Percentiles rank a stretch among this genome's conserved stretches.
Evolutionary conservation across 2,113 vertebrate species (phyloP).

Genomic region (Leucopsar rothschildi): DNA sequence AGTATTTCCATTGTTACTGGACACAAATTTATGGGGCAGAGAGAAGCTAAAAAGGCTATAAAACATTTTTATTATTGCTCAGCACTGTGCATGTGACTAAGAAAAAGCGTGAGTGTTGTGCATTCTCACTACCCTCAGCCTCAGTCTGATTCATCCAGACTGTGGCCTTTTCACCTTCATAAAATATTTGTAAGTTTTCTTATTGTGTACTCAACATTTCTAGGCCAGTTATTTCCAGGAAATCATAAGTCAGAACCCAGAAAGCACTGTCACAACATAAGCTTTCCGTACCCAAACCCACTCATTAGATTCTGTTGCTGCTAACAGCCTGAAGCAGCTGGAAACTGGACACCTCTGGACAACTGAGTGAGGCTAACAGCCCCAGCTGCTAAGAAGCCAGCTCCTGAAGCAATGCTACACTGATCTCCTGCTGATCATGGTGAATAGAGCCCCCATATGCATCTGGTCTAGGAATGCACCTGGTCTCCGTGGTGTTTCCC

Average conservation of each 20-base stretch:
- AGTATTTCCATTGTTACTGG: not conserved
- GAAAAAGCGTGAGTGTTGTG: not conserved
- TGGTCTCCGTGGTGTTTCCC: not conserved
- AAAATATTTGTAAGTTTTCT: not conserved
- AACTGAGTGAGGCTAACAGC: not conserved
- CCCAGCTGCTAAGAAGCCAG: not conserved
- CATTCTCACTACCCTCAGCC: rapidly evolving
- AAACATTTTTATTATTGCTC: not conserved
- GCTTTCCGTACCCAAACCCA: not conserved
- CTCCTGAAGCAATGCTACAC: not conserved
- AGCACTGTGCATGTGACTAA: not conserved
- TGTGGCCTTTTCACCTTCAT: not conserved
- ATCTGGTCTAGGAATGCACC: not conserved
- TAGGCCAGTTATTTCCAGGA: not conserved
- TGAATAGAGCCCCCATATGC: rapidly evolving
- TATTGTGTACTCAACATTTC: not conserved
- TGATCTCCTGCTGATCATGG: not conserved
- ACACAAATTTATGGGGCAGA: not conserved
- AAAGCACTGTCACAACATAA: not conserved
- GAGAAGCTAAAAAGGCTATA: not conserved
- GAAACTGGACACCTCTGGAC: not conserved
- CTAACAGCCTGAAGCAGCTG: not conserved
- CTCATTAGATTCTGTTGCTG: not conserved
- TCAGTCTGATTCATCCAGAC: not conserved
- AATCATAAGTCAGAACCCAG: not conserved